Evolutionary conservation across 2,113 vertebrate genomes (phyloP).

Genomic region (Mesitornis unicolor): DNA sequence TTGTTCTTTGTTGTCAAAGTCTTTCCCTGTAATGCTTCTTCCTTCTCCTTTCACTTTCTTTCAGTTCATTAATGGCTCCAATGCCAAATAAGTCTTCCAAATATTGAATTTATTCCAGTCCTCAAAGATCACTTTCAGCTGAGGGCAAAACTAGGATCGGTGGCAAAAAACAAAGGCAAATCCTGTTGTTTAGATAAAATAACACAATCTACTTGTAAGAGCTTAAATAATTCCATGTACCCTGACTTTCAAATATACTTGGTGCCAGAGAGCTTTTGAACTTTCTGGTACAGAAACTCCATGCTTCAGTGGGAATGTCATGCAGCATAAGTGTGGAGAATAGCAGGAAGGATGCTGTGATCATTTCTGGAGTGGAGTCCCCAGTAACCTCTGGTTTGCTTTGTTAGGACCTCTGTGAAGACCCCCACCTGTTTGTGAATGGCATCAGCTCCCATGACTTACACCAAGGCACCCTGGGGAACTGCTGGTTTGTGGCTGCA

Average conservation of each 20-base stretch:
- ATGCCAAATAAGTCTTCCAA: background rate
- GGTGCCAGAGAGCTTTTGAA: background rate
- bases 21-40: background rate
- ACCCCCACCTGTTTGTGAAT: slow-evolving; percentile 84
- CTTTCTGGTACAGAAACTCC: background rate
- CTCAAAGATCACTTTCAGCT: background rate
- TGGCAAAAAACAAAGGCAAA: background rate
- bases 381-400: background rate
- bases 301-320: background rate
- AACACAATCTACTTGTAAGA: background rate
- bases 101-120: background rate
- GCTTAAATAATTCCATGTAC: background rate
- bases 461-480: slow-evolving; percentile 87
- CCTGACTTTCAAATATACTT: background rate
- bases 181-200: background rate
- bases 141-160: background rate
- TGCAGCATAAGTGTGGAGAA: background rate
- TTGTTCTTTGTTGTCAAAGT: background rate
- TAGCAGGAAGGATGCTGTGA: background rate
- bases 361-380: background rate
- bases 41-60: background rate
- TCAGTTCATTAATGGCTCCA: background rate
- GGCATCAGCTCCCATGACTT: slow-evolving; percentile 90
- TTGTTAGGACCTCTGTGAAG: slow-evolving; percentile 81
- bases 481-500: slow-evolving; percentile 91